Evolutionary conservation across 2,888 invertebrate genomes (phyloP).

Genomic region (Pimpla rufipes): DNA sequence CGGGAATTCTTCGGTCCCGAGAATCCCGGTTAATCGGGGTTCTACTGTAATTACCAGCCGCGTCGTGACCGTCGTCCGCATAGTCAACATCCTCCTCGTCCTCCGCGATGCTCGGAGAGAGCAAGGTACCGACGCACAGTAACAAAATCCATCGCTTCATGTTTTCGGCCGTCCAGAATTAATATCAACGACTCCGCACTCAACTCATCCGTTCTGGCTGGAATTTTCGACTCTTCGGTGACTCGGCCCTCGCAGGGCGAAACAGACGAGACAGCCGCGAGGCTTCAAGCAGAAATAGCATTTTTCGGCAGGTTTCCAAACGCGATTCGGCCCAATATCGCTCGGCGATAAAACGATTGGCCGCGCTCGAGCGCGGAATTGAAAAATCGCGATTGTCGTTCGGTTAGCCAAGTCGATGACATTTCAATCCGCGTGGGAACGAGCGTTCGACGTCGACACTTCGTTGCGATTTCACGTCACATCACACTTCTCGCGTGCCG

Average conservation of each 20-base stretch:
- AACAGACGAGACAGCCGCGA: neutral
- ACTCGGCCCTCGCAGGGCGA: conserved; percentile 1
- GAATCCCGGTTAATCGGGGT: no score
- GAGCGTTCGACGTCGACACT: conserved; percentile 26
- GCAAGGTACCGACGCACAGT: conserved; percentile 17
- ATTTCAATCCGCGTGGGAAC: conserved; percentile 32
- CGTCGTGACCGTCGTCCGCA: neutral
- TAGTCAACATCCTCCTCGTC: conserved; percentile 26
- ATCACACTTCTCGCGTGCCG: neutral
- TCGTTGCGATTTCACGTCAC: conserved; percentile 19
- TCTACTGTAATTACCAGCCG: conserved; percentile 46
- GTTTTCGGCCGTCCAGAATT: neutral
- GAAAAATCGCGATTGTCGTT: conserved; percentile 31
- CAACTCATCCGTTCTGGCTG: conserved; percentile 41
- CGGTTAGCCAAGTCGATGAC: conserved; percentile 25
- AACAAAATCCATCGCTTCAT: conserved; percentile 49
- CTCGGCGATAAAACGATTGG: neutral
- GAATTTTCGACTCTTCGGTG: neutral
- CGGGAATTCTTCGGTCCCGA: no score
- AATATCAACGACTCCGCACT: conserved; percentile 19
- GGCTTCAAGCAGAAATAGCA: conserved; percentile 14
- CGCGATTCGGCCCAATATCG: neutral
- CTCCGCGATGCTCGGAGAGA: conserved; percentile 2
- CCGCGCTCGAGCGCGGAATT: conserved; percentile 35
- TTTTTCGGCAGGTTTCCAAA: conserved; percentile 18